Percentiles rank a stretch among this genome's conserved stretches.
Evolutionary conservation across 2,113 vertebrate genomes (phyloP).

Genomic region (Mola mola): DNA sequence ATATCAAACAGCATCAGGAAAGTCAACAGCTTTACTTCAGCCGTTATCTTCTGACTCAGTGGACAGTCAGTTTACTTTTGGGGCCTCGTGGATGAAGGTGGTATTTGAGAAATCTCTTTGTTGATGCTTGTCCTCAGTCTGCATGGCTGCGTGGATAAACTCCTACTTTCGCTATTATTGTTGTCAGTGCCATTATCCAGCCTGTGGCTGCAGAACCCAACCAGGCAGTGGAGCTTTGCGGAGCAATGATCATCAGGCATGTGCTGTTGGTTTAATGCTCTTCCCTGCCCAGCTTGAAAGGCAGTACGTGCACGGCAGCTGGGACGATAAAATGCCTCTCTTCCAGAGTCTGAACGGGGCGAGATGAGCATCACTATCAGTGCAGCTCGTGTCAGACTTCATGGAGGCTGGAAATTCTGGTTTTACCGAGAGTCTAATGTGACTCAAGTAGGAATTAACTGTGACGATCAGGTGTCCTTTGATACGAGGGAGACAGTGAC

Average conservation of each 20-base stretch:
- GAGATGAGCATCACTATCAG: constrained; percentile 42
- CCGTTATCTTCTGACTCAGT: constrained; percentile 4
- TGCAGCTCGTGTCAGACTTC: constrained; percentile 49
- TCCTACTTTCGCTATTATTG: constrained; percentile 27
- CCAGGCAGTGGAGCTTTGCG: constrained; percentile 31
- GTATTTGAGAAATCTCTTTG: constrained; percentile 42
- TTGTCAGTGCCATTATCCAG: constrained; percentile 40
- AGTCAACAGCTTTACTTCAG: background rate
- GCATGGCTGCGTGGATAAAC: constrained; percentile 37
- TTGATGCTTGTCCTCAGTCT: constrained; percentile 30
- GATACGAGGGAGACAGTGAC: constrained; percentile 18
- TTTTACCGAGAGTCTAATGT: constrained; percentile 50
- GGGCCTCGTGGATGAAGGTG: background rate
- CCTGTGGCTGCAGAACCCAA: constrained; percentile 50
- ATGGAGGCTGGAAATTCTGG: constrained; percentile 47
- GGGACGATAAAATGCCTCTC: constrained; percentile 43
- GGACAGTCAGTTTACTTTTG: constrained; percentile 6
- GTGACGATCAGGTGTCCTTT: constrained; percentile 38
- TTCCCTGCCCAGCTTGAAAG: constrained; percentile 23
- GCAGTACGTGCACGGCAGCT: constrained; percentile 46
- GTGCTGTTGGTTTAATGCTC: constrained; percentile 63
- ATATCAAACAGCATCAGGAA: too few species aligned
- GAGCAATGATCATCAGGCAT: constrained; percentile 56
- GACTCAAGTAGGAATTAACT: constrained; percentile 21
- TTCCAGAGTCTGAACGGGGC: constrained; percentile 19